Conservation (phyloP, 2,797 vertebrate genomes). For the Halcyon smyrnensis region DNA sequence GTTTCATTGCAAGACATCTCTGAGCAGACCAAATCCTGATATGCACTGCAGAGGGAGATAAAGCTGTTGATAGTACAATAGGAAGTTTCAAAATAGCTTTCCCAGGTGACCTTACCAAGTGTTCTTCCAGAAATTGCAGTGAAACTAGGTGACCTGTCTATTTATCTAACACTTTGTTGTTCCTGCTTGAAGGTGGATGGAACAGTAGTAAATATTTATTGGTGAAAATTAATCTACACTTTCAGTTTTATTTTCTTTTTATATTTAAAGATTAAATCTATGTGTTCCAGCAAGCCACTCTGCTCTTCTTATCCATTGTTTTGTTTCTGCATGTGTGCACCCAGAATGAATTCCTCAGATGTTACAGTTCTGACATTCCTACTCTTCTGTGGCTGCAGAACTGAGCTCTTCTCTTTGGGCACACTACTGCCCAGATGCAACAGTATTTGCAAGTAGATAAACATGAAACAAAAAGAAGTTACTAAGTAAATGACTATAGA, state of each 20-base stretch:
- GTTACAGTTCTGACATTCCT: neutral
- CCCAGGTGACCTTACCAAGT: neutral
- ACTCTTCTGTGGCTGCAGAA: neutral
- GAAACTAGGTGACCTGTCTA: neutral
- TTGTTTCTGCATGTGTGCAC: neutral
- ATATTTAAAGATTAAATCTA: neutral
- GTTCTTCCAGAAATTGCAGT: neutral
- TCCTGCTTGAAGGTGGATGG: neutral
- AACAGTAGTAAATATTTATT: neutral
- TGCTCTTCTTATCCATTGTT: neutral
- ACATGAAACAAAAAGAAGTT: neutral
- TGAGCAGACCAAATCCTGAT: neutral
- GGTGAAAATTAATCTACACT: neutral
- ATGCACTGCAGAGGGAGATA: neutral
- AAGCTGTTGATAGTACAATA: neutral
- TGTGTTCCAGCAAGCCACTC: neutral
- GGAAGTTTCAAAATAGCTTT: constrained; percentile 4
- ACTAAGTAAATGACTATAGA: neutral
- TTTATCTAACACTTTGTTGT: neutral
- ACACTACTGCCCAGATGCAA: neutral
- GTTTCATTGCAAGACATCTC: neutral
- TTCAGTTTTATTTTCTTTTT: neutral
- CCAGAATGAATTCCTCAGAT: neutral
- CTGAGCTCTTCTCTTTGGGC: neutral
- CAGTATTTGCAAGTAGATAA: neutral